Evolutionary conservation across 2,888 invertebrate genomes (phyloP).

Genomic region (Lepetodrilus schrolli): DNA sequence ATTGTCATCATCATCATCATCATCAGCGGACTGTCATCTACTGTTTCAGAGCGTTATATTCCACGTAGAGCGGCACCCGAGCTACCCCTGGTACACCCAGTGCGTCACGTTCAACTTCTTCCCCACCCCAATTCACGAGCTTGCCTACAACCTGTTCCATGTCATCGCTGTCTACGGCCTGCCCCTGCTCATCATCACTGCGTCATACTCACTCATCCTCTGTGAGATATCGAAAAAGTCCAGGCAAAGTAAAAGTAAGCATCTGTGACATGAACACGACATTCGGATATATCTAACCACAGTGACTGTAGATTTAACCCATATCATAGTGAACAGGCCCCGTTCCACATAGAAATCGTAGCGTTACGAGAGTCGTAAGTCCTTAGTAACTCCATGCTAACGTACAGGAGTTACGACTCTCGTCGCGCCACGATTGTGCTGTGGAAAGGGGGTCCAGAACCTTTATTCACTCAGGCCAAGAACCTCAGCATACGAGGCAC

Average conservation of each 20-base stretch:
- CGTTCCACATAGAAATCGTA: no score
- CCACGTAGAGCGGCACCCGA: conserved; percentile 89
- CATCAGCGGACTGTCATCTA: no score
- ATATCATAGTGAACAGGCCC: background rate
- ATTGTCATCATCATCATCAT: no score
- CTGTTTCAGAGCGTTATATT: conserved; percentile 86
- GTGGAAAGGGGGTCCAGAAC: no score
- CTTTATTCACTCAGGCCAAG: no score
- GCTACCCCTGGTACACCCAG: conserved; percentile 88
- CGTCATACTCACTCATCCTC: conserved; percentile 91
- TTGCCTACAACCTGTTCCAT: conserved; percentile 87
- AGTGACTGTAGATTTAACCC: background rate
- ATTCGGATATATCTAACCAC: no score
- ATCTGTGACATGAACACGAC: background rate
- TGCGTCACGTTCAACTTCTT: conserved; percentile 92
- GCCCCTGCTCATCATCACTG: conserved; percentile 88
- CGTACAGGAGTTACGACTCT: no score
- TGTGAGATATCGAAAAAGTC: conserved; percentile 89
- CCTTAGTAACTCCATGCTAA: no score
- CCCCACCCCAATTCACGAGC: conserved; percentile 82
- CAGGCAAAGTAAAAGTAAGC: conserved; percentile 78
- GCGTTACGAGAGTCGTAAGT: no score
- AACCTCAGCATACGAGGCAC: no score
- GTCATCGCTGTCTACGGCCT: conserved; percentile 91
- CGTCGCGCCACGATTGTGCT: no score